These are phyloP conservation scores for Dyspetes luteomarginatus DNA, from an alignment of 2,888 invertebrate genomes.

Conservation along the genomic window DNA sequence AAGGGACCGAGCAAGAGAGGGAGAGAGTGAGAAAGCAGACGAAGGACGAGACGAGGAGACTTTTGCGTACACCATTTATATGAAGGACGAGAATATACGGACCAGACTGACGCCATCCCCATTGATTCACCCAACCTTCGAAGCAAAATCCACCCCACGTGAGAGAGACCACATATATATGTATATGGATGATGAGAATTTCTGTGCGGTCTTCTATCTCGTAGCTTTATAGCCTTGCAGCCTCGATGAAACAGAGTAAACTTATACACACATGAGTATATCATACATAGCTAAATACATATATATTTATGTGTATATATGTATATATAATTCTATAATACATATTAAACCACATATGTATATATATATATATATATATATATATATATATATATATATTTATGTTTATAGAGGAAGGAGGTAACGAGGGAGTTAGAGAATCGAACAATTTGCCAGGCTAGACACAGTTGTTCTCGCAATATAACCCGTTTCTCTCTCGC, in stretches of 20 bases:
- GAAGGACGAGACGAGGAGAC: conserved; percentile 39
- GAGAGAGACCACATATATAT: conserved; percentile 2
- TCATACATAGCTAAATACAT: too few relatives aligned
- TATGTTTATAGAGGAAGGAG: not conserved
- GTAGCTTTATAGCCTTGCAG: not conserved
- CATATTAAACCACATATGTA: not conserved
- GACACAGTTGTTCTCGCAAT: conserved; percentile 38
- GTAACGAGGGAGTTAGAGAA: conserved; percentile 49
- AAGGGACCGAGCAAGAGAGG: not conserved
- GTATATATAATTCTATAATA: not conserved
- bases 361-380: not conserved
- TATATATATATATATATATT: not conserved
- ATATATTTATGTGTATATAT: too few relatives aligned
- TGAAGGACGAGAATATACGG: conserved; percentile 68
- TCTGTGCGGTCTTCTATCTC: not conserved
- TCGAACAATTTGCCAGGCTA: conserved; percentile 61
- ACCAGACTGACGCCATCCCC: conserved; percentile 77
- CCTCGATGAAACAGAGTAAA: not conserved
- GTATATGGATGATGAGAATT: not conserved
- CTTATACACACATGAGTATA: not conserved
- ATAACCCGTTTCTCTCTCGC: conserved; percentile 40
- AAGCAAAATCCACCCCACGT: conserved; percentile 32
- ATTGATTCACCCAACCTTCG: conserved; percentile 73
- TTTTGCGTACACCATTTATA: conserved; percentile 47
- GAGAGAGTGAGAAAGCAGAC: conserved; percentile 24